These are phyloP conservation scores for Epinotia demarniana DNA, from an alignment of 2,888 invertebrate species.

Conservation along the genomic window DNA sequence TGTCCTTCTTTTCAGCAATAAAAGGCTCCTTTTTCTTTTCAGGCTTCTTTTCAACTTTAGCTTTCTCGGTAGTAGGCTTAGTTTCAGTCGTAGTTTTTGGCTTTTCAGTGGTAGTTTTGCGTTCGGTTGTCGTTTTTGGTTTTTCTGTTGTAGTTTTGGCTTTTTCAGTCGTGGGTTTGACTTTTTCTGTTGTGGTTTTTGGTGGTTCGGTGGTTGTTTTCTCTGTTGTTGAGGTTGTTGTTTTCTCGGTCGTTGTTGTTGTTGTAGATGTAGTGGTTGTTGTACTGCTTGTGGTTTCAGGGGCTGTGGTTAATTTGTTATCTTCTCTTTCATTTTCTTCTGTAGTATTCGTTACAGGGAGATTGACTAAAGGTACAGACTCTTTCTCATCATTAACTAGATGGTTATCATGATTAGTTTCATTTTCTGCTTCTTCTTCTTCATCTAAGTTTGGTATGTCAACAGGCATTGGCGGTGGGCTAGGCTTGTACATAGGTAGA, in stretches of 20 bases:
- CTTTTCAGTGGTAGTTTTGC: constrained; percentile 50
- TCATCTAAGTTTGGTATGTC: constrained; percentile 70
- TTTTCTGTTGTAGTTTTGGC: constrained; percentile 51
- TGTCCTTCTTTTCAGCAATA: constrained; percentile 62
- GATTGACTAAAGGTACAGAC: constrained; percentile 51
- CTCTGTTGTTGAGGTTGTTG: constrained; percentile 51
- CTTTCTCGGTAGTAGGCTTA: constrained; percentile 55
- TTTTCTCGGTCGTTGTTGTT: constrained; percentile 55
- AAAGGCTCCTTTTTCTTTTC: constrained; percentile 68
- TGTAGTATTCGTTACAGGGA: constrained; percentile 60
- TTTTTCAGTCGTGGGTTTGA: constrained; percentile 56
- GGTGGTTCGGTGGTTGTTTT: constrained; percentile 52
- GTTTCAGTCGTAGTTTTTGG: constrained; percentile 53
- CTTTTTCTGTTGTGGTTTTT: constrained; percentile 56
- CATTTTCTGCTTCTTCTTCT: constrained; percentile 70
- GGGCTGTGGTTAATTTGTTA: constrained; percentile 58
- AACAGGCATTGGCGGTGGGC: constrained; percentile 77
- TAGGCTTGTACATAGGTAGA: constrained; percentile 86
- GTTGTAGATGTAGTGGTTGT: constrained; percentile 57
- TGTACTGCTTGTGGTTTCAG: constrained; percentile 56
- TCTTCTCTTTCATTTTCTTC: constrained; percentile 61
- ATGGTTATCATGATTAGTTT: constrained; percentile 71
- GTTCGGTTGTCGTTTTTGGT: constrained; percentile 52
- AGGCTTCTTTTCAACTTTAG: constrained; percentile 57
- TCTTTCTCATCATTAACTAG: constrained; percentile 65